Base-by-base conservation (phyloP, 2,113 vertebrate genomes). In the Edolisoma coerulescens region DNA sequence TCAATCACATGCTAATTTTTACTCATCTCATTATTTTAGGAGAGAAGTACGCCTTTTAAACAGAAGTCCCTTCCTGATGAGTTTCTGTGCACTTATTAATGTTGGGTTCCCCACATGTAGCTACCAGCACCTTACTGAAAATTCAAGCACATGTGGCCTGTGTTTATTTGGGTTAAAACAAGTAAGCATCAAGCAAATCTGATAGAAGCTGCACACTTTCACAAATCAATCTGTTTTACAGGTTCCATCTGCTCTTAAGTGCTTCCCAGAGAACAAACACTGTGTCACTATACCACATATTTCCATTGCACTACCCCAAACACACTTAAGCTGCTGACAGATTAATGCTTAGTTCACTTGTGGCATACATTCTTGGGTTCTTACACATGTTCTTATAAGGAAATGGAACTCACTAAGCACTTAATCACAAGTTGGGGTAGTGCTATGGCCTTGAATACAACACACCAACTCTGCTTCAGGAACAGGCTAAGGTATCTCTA, bases 301-400 rank as follows among this genome's bases (percentile, higher is more conserved):
- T 96, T 96, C 92, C 94, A 88, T 90, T 87, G 76, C 79, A 73
- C 91, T 86, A 88, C 85, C 96, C 97, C 94, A 95, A 97, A 97
- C 97, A 97, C 89, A 97, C 95, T 94, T 84, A 89, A 92, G 88
- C 93, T 87, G 97, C 93, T 97, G 98, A 98, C 97, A 97, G 97
- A 97, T 94, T 93, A 96, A 94, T 94, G 96, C 94, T 96, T 89
- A 94, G 84, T 97, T 95, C 84, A 96, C 95, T 95, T 79, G 88
- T 60, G 82, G 93, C 88, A 87, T 52, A 87, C 96, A 93, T 97
- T 98, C 97, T 85, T 97, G 30, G 27, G 68, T 96, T 94, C 89
- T 92, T 95, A 95, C 86, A 92, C 95, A 96, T 92, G 97, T 81
- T 97, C 97, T 98, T 97, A 96, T 89, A 97, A 98, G 97, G 97